These are phyloP conservation scores for Chamaetylas fuelleborni DNA, from an alignment of 2,113 vertebrate species.

Conservation along the genomic window DNA sequence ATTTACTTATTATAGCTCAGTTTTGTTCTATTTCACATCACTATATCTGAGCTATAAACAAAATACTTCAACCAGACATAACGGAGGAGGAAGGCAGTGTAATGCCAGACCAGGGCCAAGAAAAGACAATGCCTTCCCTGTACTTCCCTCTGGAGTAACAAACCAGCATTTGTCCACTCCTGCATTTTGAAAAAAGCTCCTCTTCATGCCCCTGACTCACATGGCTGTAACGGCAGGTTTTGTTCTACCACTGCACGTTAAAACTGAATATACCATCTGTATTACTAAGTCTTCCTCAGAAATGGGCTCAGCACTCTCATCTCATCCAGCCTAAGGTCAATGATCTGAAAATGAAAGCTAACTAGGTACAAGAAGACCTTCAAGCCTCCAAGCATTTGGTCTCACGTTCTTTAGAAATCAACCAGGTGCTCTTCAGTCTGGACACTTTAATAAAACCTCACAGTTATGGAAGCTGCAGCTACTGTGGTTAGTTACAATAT, in stretches of 20 bases:
- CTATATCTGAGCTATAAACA: neutral
- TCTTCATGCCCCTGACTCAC: neutral
- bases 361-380: neutral
- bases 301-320: neutral
- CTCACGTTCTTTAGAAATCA: neutral
- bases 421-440: neutral
- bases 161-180: neutral
- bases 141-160: neutral
- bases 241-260: neutral
- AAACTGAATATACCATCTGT: neutral
- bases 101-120: neutral
- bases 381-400: neutral
- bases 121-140: neutral
- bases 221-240: neutral
- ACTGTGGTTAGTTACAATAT: neutral
- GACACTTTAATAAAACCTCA: neutral
- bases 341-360: neutral
- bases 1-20: neutral
- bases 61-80: slow-evolving; percentile 15
- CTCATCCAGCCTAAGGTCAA: neutral
- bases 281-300: neutral
- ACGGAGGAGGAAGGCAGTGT: neutral
- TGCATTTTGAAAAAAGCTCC: neutral
- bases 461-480: neutral
- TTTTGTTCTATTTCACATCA: neutral